Base-by-base conservation (phyloP, 2,797 vertebrate genomes). In the Mallotus villosus region DNA sequence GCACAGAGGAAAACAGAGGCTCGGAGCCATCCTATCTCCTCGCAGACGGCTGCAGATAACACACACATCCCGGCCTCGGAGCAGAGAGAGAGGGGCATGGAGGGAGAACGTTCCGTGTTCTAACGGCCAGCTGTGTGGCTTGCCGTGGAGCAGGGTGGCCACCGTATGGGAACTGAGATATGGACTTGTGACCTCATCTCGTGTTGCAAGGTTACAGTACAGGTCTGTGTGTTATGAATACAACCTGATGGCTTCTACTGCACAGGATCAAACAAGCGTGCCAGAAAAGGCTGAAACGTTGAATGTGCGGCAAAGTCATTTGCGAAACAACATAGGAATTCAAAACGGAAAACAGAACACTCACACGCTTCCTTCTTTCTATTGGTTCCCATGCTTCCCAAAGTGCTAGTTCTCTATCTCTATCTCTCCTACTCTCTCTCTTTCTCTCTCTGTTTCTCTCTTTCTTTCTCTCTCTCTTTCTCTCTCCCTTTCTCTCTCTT, bases 11-110 rank as follows among this genome's bases (percentile, higher is more conserved):
- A 80, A 77, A 49, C 80, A 69, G 71, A 51, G 77, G 60, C 71
- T 79, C 62, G 79, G 74, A 84, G 87, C 87, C 86, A 82, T 81
- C 70, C 84, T 88, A 90, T 91, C 90, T 0, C 85, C 86, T 87
- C 88, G 85, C 86, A 86, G 77, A 84, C 87, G 84, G 86, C 87
- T 90, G 86, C 81, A 87, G 90, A 91, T 86, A 84, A 81, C 27
- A 63, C 79, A 34, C 66, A 80, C 77, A 86, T 76, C 82, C 46
- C 29, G 65, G 24, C 16, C 25, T 67, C 74, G 75, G 57, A 84
- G 88, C 86, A 16, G 55, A 49, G 68, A 61, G 70, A 77, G 22
- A 9, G 27, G 22, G 21, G 27, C 29, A 73, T 65, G 63, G 53
- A 37, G 16, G 61, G 41, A 12, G 41, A 46, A 46, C 41, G 41